Percentiles rank a stretch among this genome's conserved stretches.
Conservation (phyloP, 2,888 invertebrate species). For the Eurois occulta region DNA sequence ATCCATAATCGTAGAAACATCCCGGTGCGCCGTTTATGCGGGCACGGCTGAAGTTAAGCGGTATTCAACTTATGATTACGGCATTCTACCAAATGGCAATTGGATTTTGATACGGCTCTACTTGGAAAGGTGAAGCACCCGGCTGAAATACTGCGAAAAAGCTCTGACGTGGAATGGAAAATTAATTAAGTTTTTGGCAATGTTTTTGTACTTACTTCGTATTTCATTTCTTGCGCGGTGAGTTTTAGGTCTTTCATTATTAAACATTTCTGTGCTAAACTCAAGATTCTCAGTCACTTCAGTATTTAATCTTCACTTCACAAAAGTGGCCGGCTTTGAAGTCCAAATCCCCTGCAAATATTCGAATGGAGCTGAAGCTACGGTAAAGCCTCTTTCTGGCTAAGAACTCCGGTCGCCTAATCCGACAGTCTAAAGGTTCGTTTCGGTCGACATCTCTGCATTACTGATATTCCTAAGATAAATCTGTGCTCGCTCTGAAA, state of each 20-base stretch:
- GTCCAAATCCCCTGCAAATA: conserved; percentile 45
- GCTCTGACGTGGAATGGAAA: conserved; percentile 9
- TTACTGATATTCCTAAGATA: conserved; percentile 32
- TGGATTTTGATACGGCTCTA: conserved; percentile 57
- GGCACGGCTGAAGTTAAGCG: conserved; percentile 55
- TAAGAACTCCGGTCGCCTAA: conserved; percentile 40
- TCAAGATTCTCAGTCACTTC: conserved; percentile 32
- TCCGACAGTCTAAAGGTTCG: conserved; percentile 41
- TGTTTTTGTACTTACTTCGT: conserved; percentile 21
- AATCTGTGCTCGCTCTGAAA: background rate
- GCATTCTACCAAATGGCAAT: conserved; percentile 44
- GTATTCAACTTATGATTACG: conserved; percentile 60
- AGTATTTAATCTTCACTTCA: conserved; percentile 42
- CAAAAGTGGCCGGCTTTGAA: conserved; percentile 46
- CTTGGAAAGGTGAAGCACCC: conserved; percentile 46
- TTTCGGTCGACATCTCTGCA: conserved; percentile 24
- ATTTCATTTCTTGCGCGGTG: conserved; percentile 2
- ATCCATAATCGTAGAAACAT: conserved; percentile 53
- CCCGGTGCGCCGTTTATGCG: conserved; percentile 44
- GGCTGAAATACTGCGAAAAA: conserved; percentile 39
- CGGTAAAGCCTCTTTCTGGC: conserved; percentile 44
- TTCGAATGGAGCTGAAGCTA: conserved; percentile 46
- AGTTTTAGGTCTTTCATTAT: conserved; percentile 17
- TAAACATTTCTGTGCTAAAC: conserved; percentile 12
- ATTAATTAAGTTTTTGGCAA: conserved; percentile 31